Percentiles rank a stretch among this genome's conserved stretches.
Conservation (phyloP, 2,113 vertebrate species). For the Paracanthobrama guichenoti region DNA sequence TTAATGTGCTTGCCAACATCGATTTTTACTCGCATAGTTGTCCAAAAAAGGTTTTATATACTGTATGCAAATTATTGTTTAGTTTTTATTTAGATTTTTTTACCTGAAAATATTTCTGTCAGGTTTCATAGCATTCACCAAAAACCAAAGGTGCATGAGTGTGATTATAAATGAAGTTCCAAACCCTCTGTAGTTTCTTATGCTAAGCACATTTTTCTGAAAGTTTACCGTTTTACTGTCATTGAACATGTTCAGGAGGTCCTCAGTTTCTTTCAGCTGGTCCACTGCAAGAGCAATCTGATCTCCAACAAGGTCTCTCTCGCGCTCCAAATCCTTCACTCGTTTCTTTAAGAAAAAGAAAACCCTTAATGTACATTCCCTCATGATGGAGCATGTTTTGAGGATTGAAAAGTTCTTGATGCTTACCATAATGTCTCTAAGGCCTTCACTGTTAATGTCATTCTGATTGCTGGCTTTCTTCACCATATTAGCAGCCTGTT, state of each 20-base stretch:
- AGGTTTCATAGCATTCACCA: background rate
- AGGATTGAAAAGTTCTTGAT: background rate
- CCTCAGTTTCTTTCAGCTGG: slow-evolving; percentile 77
- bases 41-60: too few relatives aligned
- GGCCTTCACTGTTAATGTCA: slow-evolving; percentile 73
- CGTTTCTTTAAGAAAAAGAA: slow-evolving; percentile 72
- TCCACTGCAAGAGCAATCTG: slow-evolving; percentile 75
- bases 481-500: slow-evolving; percentile 72
- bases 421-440: slow-evolving; percentile 82
- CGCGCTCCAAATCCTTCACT: slow-evolving; percentile 72
- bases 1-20: too few relatives aligned
- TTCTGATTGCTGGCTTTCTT: slow-evolving; percentile 83
- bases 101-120: too few relatives aligned
- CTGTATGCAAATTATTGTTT: too few relatives aligned
- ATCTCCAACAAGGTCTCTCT: slow-evolving; percentile 71
- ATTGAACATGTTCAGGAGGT: slow-evolving; percentile 71
- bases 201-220: too few relatives aligned
- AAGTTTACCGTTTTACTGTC: slow-evolving; percentile 83
- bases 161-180: background rate
- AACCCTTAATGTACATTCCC: background rate
- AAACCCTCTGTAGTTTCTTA: background rate
- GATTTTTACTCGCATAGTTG: too few relatives aligned
- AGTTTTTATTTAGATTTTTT: too few relatives aligned
- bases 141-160: background rate
- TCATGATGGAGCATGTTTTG: background rate